Conservation (phyloP, 2,888 invertebrate genomes). For the Drosophila prostipennis region DNA sequence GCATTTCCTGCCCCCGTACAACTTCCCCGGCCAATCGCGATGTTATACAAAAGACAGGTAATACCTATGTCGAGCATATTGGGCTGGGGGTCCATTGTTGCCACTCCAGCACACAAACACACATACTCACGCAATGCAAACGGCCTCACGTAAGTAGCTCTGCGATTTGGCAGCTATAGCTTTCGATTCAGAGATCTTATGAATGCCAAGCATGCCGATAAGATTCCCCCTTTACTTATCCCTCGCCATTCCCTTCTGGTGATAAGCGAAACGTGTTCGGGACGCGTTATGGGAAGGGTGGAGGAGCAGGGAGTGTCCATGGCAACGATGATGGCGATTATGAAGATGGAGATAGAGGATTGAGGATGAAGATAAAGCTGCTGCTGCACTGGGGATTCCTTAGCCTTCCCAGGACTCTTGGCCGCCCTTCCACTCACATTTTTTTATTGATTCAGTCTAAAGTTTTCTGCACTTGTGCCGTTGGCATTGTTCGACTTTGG, state of each 20-base stretch:
- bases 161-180: slow-evolving; percentile 52
- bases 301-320: slow-evolving; percentile 37
- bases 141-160: slow-evolving; percentile 65
- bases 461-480: slow-evolving; percentile 42
- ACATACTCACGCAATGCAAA: slow-evolving; percentile 41
- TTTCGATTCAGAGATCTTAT: slow-evolving; percentile 70
- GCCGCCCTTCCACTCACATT: slow-evolving; percentile 3
- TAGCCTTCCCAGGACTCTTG: slow-evolving; percentile 36
- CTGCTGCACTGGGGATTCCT: slow-evolving; percentile 53
- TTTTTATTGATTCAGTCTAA: slow-evolving; percentile 67
- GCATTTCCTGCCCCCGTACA: slow-evolving; percentile 55
- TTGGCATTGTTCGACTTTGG: slow-evolving; percentile 60
- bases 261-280: slow-evolving; percentile 69
- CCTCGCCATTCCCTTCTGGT: slow-evolving; percentile 12
- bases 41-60: slow-evolving; percentile 70
- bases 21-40: slow-evolving; percentile 2
- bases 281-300: slow-evolving; percentile 56
- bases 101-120: slow-evolving; percentile 56
- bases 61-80: slow-evolving; percentile 70
- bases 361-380: slow-evolving; percentile 37
- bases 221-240: slow-evolving; percentile 28
- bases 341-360: slow-evolving; percentile 60
- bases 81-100: slow-evolving; percentile 62
- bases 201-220: slow-evolving; percentile 76
- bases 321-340: slow-evolving; percentile 72